phyloP scores from a whole-genome alignment of 2,797 vertebrate species.

The Austrolebias charrua region DNA sequence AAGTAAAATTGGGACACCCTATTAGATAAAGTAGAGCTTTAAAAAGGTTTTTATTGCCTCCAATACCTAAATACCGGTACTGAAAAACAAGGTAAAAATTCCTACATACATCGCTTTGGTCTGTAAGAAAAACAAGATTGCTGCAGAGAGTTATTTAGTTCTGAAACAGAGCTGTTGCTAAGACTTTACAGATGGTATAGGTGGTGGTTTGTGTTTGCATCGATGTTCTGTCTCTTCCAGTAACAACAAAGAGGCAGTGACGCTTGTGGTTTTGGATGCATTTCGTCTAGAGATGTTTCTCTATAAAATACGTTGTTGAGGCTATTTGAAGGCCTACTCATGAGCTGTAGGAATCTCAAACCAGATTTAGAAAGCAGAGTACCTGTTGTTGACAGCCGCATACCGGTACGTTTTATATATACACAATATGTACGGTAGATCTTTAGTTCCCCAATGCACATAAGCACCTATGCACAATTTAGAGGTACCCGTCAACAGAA shows the following conservation, averaged over 20 bases:
- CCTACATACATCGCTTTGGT: slow-evolving; percentile 34
- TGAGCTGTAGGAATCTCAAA: not conserved
- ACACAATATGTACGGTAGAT: not conserved
- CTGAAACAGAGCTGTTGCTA: slow-evolving; percentile 42
- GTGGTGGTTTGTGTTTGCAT: slow-evolving; percentile 16
- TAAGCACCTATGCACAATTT: slow-evolving; percentile 35
- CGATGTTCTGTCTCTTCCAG: slow-evolving; percentile 1
- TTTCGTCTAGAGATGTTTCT: slow-evolving; percentile 13
- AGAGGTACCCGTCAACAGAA: slow-evolving; percentile 15
- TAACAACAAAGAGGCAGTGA: slow-evolving; percentile 6
- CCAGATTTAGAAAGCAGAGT: slow-evolving; percentile 24
- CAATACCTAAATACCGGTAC: slow-evolving; percentile 26
- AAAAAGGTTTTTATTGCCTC: slow-evolving; percentile 52
- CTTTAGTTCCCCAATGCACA: slow-evolving; percentile 41
- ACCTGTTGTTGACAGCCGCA: slow-evolving; percentile 41
- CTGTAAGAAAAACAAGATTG: slow-evolving; percentile 3
- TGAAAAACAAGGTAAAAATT: slow-evolving; percentile 50
- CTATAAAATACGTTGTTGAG: slow-evolving; percentile 11
- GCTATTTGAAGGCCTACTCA: slow-evolving; percentile 14
- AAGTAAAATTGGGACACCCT: slow-evolving; percentile 29
- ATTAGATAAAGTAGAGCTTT: slow-evolving; percentile 25
- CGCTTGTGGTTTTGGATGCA: slow-evolving; percentile 5
- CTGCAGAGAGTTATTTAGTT: slow-evolving; percentile 31
- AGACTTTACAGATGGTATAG: slow-evolving; percentile 17
- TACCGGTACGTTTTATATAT: too few species aligned